Base-by-base conservation (phyloP, 64 coral and sea anemone genomes). In the Porites lutea region DNA sequence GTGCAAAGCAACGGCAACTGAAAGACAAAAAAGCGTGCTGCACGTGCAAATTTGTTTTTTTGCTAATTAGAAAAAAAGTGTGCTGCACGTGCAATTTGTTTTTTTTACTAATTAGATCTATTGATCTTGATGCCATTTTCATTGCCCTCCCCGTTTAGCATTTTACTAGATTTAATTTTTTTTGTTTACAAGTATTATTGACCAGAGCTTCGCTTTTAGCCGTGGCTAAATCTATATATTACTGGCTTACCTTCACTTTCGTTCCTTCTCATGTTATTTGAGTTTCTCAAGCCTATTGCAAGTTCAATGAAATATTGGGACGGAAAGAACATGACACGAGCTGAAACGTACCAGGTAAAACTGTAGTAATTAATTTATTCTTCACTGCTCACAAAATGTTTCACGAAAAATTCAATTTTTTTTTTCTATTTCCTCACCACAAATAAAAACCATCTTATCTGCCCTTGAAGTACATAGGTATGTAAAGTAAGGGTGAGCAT, bases 301-400 rank as follows among this genome's bases (percentile, higher is more conserved):
- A 71, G 65, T 65, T 43, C 8, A 13, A 89, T 78, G 87, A 89
- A 79, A 66, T 70, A 78, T 6, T 79, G 87, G 74, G 74, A 79
- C 27, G 59, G 45, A 19, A 89, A 79, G 50, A 79, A 89, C 51
- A 79, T 78, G 73, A 52, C 13, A 22, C 72, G 16, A 55, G 53
- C 53, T 0, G 55, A 76, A 46, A 60, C 86, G 59, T 88, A 48
- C 63, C 71, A 88, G 58, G 74, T 89, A 78, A 67, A 88, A 74
- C 75, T 75, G 48, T 60, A 88, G 21, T 88, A 88, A 75, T 88
- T 13, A 88, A 74, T n/a, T n/a, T 37, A 59, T 59, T 74, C n/a
- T 88, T 59, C 16, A 55, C 13, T 78, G 49, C 19, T 78, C 50
- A 19, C 3, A 55, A 78, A 55, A 58, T 8, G 16, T 76, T 76